Conservation (phyloP, 2,888 invertebrate genomes). For the Lasioglossum leucozonium region DNA sequence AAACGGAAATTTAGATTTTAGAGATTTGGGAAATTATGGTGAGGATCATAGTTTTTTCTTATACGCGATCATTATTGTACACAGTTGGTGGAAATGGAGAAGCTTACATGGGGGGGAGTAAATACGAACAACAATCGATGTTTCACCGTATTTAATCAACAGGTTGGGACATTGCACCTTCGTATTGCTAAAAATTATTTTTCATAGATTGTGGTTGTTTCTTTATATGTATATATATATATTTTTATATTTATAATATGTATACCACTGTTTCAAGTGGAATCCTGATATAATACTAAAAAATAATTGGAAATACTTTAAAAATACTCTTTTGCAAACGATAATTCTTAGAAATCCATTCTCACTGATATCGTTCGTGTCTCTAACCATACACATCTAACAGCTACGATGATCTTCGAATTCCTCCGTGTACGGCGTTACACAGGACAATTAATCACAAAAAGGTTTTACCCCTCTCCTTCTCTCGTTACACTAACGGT, state of each 20-base stretch:
- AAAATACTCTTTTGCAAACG: conserved; percentile 84
- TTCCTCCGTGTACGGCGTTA: conserved; percentile 66
- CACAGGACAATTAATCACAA: conserved; percentile 76
- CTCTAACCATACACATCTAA: conserved; percentile 70
- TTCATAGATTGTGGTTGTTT: conserved; percentile 70
- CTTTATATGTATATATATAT: conserved; percentile 65
- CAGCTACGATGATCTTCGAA: conserved; percentile 68
- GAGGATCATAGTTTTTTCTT: neutral
- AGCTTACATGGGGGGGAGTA: neutral
- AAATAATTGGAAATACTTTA: conserved; percentile 84
- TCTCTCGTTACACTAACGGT: conserved; percentile 62
- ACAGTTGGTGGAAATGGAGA: neutral
- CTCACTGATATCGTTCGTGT: conserved; percentile 60
- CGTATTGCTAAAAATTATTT: conserved; percentile 75
- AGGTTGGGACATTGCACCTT: conserved; percentile 75
- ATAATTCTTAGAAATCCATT: conserved; percentile 75
- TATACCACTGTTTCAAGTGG: conserved; percentile 69
- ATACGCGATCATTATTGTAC: neutral
- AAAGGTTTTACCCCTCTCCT: conserved; percentile 63
- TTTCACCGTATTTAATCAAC: conserved; percentile 80
- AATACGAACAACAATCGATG: conserved; percentile 59
- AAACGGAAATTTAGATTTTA: neutral
- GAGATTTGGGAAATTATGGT: neutral
- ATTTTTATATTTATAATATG: conserved; percentile 54
- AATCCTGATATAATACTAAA: conserved; percentile 82